Evolutionary conservation across 1,140 invertebrate genomes (phyloP).

Genomic region (Drosophila malerkotliana): DNA sequence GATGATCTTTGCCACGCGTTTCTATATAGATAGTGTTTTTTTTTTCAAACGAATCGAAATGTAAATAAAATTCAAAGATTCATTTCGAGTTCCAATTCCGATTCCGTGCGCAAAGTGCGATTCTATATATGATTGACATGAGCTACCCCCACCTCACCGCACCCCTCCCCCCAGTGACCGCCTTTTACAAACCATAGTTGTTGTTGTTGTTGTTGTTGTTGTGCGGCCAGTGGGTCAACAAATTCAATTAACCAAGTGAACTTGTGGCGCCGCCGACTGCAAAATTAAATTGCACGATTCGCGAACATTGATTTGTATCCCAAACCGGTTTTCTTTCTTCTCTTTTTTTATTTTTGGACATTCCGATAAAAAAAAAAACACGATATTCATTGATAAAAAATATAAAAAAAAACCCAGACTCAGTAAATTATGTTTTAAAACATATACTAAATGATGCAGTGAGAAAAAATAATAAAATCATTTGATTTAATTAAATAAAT

Average conservation of each 20-base stretch:
- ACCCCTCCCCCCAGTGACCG: background rate
- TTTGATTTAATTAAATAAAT: too few species aligned
- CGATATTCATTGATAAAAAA: slow-evolving; percentile 68
- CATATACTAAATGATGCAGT: background rate
- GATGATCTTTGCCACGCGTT: slow-evolving; percentile 58
- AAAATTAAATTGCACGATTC: slow-evolving; percentile 70
- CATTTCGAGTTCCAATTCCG: slow-evolving; percentile 31
- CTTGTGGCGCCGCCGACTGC: slow-evolving; percentile 63
- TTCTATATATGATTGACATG: slow-evolving; percentile 63
- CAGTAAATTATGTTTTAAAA: slow-evolving; percentile 42
- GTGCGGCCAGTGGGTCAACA: slow-evolving; percentile 69
- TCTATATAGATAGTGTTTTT: slow-evolving; percentile 5
- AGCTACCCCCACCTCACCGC: background rate
- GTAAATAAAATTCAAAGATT: slow-evolving; percentile 52
- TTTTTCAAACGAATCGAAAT: slow-evolving; percentile 49
- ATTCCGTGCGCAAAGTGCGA: slow-evolving; percentile 65
- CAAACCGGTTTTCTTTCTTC: slow-evolving; percentile 47
- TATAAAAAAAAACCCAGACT: background rate
- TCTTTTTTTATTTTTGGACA: background rate
- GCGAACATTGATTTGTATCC: slow-evolving; percentile 47
- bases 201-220: slow-evolving; percentile 9
- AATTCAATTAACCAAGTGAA: slow-evolving; percentile 80
- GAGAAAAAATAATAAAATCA: too few species aligned
- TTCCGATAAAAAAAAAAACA: slow-evolving; percentile 31
- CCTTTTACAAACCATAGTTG: background rate